These are phyloP conservation scores for Lasiurus cinereus DNA, from an alignment of 2,113 vertebrate species.

Conservation along the genomic window DNA sequence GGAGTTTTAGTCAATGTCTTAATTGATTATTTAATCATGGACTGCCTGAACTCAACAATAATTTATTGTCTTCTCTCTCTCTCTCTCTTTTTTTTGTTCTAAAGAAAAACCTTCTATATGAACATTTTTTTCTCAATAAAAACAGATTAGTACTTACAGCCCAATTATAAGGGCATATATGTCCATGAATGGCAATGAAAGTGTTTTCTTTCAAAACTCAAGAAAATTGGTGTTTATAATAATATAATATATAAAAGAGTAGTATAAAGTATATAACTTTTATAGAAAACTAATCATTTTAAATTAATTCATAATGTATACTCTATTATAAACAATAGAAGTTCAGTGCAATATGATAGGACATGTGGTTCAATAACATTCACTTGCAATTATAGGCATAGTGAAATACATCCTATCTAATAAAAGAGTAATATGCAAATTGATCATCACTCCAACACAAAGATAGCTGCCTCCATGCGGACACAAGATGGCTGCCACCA, in stretches of 20 bases:
- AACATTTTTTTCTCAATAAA: constrained; percentile 74
- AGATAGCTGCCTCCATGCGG: too few species aligned
- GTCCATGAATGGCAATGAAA: constrained; percentile 62
- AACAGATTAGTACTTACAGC: constrained; percentile 73
- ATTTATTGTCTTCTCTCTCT: background rate
- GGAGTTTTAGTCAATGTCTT: constrained; percentile 59
- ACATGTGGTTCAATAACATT: background rate
- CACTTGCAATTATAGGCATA: background rate
- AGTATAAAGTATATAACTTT: constrained; percentile 62
- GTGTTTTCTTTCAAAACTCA: constrained; percentile 56
- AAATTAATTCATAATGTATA: constrained; percentile 16
- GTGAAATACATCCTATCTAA: background rate
- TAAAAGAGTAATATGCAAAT: too few species aligned
- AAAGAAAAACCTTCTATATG: constrained; percentile 60
- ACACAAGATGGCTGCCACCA: too few species aligned
- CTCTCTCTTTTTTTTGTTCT: constrained; percentile 26
- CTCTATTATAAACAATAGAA: constrained; percentile 23
- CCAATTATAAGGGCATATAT: constrained; percentile 64
- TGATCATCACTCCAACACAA: too few species aligned
- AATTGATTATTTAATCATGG: constrained; percentile 70
- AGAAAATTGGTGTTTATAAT: constrained; percentile 69
- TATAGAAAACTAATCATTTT: constrained; percentile 31
- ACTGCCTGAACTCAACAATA: constrained; percentile 45
- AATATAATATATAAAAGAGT: constrained; percentile 36
- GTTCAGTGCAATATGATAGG: background rate